Evolutionary conservation across 2,797 vertebrate species (phyloP).

Genomic region (Xiphophorus birchmanni): DNA sequence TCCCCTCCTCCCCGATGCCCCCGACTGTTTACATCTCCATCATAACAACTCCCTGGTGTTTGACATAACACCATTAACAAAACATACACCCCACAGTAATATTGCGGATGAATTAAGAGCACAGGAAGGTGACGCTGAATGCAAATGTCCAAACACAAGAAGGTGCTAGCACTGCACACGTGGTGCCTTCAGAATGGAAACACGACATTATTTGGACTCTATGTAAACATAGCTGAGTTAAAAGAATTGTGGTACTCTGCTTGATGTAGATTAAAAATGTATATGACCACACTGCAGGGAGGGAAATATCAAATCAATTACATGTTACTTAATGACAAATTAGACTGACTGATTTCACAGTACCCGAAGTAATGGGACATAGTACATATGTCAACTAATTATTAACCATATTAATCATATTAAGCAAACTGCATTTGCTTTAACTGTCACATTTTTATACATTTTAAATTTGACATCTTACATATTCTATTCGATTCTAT

Average conservation of each 20-base stretch:
- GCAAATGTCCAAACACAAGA: constrained; percentile 55
- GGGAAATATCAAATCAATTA: background rate
- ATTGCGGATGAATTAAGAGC: constrained; percentile 34
- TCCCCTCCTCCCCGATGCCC: constrained; percentile 21
- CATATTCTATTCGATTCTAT: background rate
- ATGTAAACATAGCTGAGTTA: constrained; percentile 28
- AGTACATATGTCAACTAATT: background rate
- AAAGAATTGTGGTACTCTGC: constrained; percentile 8
- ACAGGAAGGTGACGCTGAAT: constrained; percentile 56
- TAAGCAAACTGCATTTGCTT: background rate
- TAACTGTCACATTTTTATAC: background rate
- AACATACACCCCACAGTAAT: constrained; percentile 25
- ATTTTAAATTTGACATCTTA: background rate
- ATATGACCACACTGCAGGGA: background rate
- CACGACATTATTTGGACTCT: constrained; percentile 21
- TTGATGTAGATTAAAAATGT: background rate
- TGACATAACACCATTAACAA: constrained; percentile 62
- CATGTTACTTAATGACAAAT: background rate
- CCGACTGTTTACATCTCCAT: constrained; percentile 53
- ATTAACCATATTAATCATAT: background rate
- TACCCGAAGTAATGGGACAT: background rate
- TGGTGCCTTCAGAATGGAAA: constrained; percentile 20
- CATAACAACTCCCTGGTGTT: constrained; percentile 63
- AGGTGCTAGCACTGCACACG: constrained; percentile 39
- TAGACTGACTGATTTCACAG: background rate